Evolutionary conservation across 2,113 vertebrate genomes (phyloP).

Genomic region (Gymnocephalus cernua): DNA sequence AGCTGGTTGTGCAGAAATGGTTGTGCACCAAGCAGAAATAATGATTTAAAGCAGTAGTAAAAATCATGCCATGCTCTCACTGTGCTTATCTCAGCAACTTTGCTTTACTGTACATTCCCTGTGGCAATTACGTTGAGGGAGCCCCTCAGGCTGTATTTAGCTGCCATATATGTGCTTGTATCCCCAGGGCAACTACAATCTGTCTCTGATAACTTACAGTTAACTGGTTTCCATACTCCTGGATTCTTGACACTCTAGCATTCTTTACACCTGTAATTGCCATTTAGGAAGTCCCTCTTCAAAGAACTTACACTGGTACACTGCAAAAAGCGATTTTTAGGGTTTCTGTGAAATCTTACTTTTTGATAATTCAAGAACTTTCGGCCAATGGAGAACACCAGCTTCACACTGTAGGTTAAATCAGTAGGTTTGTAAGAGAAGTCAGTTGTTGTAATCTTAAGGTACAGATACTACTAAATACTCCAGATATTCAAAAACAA

Average conservation of each 20-base stretch:
- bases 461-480: not conserved
- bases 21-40: not conserved
- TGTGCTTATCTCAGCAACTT: slow-evolving; percentile 2
- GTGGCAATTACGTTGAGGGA: slow-evolving; percentile 1
- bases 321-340: not conserved
- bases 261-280: not conserved
- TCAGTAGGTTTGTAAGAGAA: not conserved
- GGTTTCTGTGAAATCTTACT: not conserved
- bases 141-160: slow-evolving; percentile 46
- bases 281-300: not conserved
- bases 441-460: not conserved
- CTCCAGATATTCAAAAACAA: not conserved
- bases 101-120: slow-evolving; percentile 23
- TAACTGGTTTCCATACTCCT: slow-evolving; percentile 14
- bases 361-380: slow-evolving; percentile 1
- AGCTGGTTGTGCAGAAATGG: not conserved
- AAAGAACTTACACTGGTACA: not conserved
- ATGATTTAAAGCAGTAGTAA: not conserved
- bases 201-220: slow-evolving; percentile 21
- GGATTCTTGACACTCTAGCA: not conserved
- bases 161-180: slow-evolving; percentile 16
- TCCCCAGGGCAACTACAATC: slow-evolving; percentile 29
- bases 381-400: not conserved
- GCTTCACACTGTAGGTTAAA: not conserved
- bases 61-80: slow-evolving; percentile 14